Evolutionary conservation across 2,113 vertebrate genomes (phyloP).

Genomic region (Aegotheles bennettii): DNA sequence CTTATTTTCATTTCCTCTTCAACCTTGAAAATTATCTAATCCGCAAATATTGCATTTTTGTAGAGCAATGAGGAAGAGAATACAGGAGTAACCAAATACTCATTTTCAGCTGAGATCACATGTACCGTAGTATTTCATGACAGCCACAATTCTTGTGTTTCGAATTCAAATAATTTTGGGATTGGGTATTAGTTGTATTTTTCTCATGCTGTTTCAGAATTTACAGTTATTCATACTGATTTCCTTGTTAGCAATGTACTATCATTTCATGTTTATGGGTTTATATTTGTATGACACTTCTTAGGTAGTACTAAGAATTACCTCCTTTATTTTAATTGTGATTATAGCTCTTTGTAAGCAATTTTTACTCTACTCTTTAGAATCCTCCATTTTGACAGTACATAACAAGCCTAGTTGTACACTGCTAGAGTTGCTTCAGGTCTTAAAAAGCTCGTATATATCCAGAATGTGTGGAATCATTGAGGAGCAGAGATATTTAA

Average conservation of each 20-base stretch:
- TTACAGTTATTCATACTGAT: not conserved
- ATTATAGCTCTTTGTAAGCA: not conserved
- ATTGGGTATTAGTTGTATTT: not conserved
- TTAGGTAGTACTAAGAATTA: not conserved
- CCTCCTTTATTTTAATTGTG: not conserved
- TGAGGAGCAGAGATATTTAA: not conserved
- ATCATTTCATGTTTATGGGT: not conserved
- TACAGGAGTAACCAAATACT: not conserved
- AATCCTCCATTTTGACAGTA: not conserved
- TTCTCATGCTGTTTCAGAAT: not conserved
- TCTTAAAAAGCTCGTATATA: not conserved
- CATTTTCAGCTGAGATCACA: not conserved
- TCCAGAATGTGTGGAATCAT: rapidly evolving
- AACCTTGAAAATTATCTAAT: not conserved
- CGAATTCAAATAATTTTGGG: not conserved
- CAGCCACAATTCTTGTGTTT: not conserved
- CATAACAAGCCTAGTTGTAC: not conserved
- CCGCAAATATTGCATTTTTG: not conserved
- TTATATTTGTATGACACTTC: not conserved
- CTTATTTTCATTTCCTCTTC: not conserved
- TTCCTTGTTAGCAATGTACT: not conserved
- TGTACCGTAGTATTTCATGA: not conserved
- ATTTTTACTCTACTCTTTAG: not conserved
- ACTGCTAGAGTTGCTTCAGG: not conserved
- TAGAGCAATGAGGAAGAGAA: not conserved